Evolutionary conservation across 2,797 vertebrate genomes (phyloP), one percentile per base, ranked within the genome.

Genomic region (Antrozous pallidus): DNA sequence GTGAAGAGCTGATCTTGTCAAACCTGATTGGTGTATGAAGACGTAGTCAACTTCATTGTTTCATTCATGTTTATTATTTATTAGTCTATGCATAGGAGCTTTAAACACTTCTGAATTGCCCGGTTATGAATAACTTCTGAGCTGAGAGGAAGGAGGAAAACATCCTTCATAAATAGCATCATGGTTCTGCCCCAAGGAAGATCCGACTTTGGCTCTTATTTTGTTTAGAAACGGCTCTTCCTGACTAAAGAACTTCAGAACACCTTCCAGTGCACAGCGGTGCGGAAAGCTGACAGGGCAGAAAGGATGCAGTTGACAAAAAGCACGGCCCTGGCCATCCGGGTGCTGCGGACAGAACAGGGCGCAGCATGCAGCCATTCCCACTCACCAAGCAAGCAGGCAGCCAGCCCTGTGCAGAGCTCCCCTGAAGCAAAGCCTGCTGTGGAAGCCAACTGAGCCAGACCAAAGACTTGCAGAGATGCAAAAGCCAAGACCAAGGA

Each of bases 301-400:
- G 61, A 87, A 63, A 65, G 24, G 71, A 77, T 49, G 70, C 89
- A 94, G 74, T 12, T 8, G 33, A 61, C 58, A 47, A 71, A 80
- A 67, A 45, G 33, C 61, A 70, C 24, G 70, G 67, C 20, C 73
- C 69, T 67, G 61, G 47, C 16, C 63, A 90, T 16, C 42, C 47
- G 78, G 24, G 9, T 6, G 45, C 83, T n/a, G 17, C 20, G 54
- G 71, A 56, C 88, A 89, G 82, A 86, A 89, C 94, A 61, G 5
- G 84, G 89, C 89, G 93, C 77, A 31, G 74, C 97, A 97, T 94
- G 91, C 91, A 89, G 74, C 82, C 91, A 67, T 74, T 88, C 42
- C 86, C 91, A 40, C 40, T 12, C 11, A 28, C 61, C 36, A 22
- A 40, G 31, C 49, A 83, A 94, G 94, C 97, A 87, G 74, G 67